Evolutionary conservation across 2,113 vertebrate genomes (phyloP).

Genomic region (Nothoprocta perdicaria): DNA sequence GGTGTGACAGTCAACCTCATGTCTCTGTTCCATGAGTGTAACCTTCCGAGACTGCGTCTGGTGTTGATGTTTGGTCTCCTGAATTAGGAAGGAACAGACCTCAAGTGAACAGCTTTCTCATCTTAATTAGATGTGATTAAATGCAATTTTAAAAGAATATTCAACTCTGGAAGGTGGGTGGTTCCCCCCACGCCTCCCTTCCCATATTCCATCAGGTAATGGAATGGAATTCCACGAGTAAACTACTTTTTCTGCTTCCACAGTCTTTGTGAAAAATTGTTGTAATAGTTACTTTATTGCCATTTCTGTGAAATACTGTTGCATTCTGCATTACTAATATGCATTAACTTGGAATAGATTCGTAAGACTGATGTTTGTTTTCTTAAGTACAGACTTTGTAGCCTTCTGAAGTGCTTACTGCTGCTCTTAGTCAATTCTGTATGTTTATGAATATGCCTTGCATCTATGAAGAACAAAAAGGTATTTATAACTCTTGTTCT

Average conservation of each 20-base stretch:
- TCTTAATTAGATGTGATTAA: not conserved
- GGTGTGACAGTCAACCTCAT: not conserved
- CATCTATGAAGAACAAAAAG: not conserved
- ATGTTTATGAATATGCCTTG: rapidly evolving
- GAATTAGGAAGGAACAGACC: not conserved
- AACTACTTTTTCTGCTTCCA: not conserved
- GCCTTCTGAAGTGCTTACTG: not conserved
- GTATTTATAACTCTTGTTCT: not conserved
- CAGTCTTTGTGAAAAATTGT: not conserved
- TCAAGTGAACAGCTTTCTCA: not conserved
- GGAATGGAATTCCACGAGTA: not conserved
- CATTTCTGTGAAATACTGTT: not conserved
- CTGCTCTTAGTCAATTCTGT: not conserved
- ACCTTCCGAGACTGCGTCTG: not conserved
- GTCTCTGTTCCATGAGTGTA: not conserved
- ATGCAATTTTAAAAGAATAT: not conserved
- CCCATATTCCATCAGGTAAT: not conserved
- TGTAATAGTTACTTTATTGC: not conserved
- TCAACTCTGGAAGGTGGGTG: not conserved
- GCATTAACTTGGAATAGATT: not conserved
- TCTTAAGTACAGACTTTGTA: not conserved
- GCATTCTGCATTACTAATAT: not conserved
- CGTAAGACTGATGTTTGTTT: not conserved
- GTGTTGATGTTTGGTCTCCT: not conserved
- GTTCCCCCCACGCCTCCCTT: too few species aligned